Base-by-base conservation (phyloP, 2,797 vertebrate genomes). In the Yasuhikotakia modesta region DNA sequence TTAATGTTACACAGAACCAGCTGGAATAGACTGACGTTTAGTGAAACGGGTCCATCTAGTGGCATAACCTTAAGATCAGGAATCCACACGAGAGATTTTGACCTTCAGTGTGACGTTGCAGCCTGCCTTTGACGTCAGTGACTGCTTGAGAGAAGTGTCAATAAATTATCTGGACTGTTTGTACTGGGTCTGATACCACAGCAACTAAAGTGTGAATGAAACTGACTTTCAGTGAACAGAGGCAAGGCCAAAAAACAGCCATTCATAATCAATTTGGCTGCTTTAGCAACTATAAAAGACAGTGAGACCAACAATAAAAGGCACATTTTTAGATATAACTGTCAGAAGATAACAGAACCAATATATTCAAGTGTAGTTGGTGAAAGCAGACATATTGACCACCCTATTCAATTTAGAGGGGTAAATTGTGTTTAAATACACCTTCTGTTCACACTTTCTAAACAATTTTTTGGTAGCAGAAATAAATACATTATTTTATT, bases 11-110 rank as follows among this genome's bases (percentile, higher is more conserved):
- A 22, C 64, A 43, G 63, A 66, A 19, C 4, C 19, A 66, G n/a
- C n/a, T n/a, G n/a, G n/a, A n/a, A n/a, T n/a, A 39, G 35, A 48
- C 50, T 63, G 16, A 11, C 21, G 35, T 10, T 39, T 21, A n/a
- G 16, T 55, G 35, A 61, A 66, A 66, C 48, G 55, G 73, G 61
- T 66, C 73, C 73, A 75, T 66, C 63, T 75, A 66, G 73, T 75
- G 61, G 73, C 48, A 45, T 57, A 45, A 46, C 73, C 19, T 66
- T 57, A 39, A 53, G 46, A 39, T 24, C 7, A 1, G 46, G 45
- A 50, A 13, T 61, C 55, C 57, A 35, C n/a, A 61, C 57, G 50
- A 46, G 17, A 3, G 39, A 60, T 57, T 13, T 2, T 61, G 27
- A 61, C 58, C 58, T 32, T 30, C 27, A 58, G 27, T 52, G 35